phyloP scores from a whole-genome alignment of 2,888 invertebrate genomes.

The Monopis laevigella region DNA sequence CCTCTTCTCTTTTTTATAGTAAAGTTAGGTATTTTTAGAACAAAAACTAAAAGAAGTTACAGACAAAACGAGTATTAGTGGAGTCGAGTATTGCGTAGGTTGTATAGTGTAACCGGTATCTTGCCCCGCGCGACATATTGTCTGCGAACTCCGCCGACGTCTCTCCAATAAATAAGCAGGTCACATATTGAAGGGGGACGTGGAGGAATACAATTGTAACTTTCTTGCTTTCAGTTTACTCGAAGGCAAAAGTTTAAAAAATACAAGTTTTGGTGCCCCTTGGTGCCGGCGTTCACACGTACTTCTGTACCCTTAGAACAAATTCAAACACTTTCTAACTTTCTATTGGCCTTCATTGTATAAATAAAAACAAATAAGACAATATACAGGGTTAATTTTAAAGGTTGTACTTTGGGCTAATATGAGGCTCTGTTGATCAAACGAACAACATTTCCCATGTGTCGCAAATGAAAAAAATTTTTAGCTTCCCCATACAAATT shows the following conservation, averaged over 20 bases:
- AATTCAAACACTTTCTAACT: neutral
- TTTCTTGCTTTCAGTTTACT: conserved; percentile 53
- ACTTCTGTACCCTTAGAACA: conserved; percentile 5
- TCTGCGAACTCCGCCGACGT: conserved; percentile 61
- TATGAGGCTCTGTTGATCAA: too few species aligned
- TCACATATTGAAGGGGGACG: conserved; percentile 63
- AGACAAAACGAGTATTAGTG: too few species aligned
- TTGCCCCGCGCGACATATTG: conserved; percentile 54
- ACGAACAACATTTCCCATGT: too few species aligned
- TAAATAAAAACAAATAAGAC: too few species aligned
- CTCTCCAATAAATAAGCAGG: conserved; percentile 65
- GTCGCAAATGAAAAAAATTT: too few species aligned
- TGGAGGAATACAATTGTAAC: conserved; percentile 65
- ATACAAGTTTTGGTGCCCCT: conserved; percentile 51
- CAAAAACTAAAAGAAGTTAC: too few species aligned
- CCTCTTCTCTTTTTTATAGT: too few species aligned
- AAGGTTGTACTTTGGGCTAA: too few species aligned
- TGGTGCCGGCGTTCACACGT: conserved; percentile 23
- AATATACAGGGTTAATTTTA: too few species aligned
- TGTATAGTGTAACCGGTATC: conserved; percentile 39
- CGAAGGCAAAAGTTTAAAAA: conserved; percentile 63
- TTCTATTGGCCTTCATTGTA: conserved; percentile 4
- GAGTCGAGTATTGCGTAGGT: too few species aligned
- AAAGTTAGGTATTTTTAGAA: too few species aligned
- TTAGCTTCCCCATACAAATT: too few species aligned